A percentile compares a stretch with the other conserved stretches of the same genome.
These are phyloP conservation scores for Chrysaora quinquecirrha DNA, from an alignment of 30 jellyfish, hydroid and myxozoan genomes.

Conservation along the genomic window DNA sequence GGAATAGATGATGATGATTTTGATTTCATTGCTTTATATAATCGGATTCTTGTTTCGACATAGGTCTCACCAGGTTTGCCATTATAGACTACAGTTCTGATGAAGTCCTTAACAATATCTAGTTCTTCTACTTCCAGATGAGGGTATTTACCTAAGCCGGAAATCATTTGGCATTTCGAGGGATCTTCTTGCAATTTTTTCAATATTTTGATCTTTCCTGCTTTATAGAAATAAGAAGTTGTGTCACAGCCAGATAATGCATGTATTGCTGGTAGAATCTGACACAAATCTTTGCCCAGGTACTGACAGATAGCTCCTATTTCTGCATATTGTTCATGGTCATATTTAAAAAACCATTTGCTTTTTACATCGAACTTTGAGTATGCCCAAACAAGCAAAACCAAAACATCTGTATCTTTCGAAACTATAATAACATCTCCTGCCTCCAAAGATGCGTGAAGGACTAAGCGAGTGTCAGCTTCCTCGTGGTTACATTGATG, in stretches of 20 bases:
- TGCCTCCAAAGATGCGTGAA: not conserved
- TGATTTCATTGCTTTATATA: not conserved
- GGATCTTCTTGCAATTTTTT: not conserved
- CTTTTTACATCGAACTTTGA: not conserved
- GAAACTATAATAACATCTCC: not conserved
- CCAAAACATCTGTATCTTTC: not conserved
- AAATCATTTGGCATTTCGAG: not conserved
- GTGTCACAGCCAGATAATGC: conserved; percentile 22
- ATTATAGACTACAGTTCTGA: conserved; percentile 21
- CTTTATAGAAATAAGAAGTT: not conserved
- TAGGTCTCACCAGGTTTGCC: conserved; percentile 28
- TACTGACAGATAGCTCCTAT: not conserved
- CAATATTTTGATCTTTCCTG: conserved; percentile 6
- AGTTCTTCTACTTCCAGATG: conserved; percentile 8
- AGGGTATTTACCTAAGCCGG: not conserved
- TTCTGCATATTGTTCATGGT: not conserved
- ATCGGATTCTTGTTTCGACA: not conserved
- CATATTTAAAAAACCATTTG: not conserved
- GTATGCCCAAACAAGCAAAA: conserved; percentile 10
- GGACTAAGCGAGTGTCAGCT: not conserved
- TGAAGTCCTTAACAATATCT: conserved; percentile 10
- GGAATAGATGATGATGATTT: not conserved
- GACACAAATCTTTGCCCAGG: not conserved
- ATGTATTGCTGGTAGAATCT: conserved; percentile 25
- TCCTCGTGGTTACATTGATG: not conserved